Conservation (phyloP, 2,888 invertebrate genomes). For the Metallyticus violacea region DNA sequence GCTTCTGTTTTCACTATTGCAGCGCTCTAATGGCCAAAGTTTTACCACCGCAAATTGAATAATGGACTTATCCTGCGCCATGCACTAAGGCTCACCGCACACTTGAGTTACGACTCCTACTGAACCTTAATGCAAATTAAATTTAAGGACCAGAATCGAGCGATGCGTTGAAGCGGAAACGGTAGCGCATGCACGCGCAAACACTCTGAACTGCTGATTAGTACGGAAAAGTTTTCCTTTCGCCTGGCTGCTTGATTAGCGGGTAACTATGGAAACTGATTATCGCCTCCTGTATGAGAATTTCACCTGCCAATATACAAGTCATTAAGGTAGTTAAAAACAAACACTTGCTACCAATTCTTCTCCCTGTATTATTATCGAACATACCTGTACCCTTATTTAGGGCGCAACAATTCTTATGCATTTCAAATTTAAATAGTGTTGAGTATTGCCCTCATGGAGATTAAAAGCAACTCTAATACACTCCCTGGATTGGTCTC, state of each 20-base stretch:
- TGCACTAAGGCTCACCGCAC: background rate
- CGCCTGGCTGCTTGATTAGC: background rate
- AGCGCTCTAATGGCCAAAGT: slow-evolving; percentile 1
- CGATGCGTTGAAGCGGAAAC: background rate
- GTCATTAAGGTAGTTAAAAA: background rate
- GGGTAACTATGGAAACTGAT: background rate
- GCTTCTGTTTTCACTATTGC: background rate
- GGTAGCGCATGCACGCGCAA: background rate
- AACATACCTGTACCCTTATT: background rate
- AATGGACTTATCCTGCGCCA: background rate
- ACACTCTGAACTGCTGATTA: background rate
- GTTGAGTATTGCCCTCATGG: no score
- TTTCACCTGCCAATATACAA: background rate
- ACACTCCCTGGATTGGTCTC: no score
- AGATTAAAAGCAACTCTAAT: no score
- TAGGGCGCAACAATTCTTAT: no score
- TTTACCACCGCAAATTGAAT: background rate
- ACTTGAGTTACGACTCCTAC: background rate
- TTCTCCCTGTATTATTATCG: background rate
- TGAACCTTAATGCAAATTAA: background rate
- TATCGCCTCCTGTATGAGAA: background rate
- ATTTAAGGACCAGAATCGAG: background rate
- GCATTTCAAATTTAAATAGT: no score
- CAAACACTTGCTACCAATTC: background rate
- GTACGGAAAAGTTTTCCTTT: background rate